Evolutionary conservation across 2,797 vertebrate species (phyloP), one percentile per base, ranked within the genome.

Genomic region (Catamblyrhynchus diadema): DNA sequence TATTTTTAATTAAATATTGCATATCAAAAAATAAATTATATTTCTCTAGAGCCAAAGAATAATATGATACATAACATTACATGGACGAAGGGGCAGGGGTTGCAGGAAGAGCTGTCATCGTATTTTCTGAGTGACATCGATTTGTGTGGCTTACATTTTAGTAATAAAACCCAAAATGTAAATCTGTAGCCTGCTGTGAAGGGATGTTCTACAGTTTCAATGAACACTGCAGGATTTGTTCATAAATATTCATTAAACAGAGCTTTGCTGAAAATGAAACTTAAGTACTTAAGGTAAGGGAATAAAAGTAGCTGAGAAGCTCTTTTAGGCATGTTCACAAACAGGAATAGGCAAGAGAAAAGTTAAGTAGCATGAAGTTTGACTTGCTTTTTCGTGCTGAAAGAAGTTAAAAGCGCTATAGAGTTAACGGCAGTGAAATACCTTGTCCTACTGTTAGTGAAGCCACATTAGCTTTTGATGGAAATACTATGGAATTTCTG

Each of bases 231-330:
- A 86, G 97, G 97, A 96, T 87, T 93, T 97, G 61, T 82, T 98
- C 95, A 98, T 98, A 98, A 98, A 98, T 98, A 98, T 98, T 98
- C 97, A 98, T 98, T 98, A 97, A 97, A 96, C 44, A 86, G 84
- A 69, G 96, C 92, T 97, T 97, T 97, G 93, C 95, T 97, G 97
- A 97, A 98, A 98, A 96, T 97, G 90, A 98, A 98, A 98, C 97
- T 96, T 98, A 97, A 97, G 95, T 97, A 95, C 94, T 96, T 97
- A 97, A 97, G 94, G 96, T 98, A 98, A 98, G 97, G 96, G 90
- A 96, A 90, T 96, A 93, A 96, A 97, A 97, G 92, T 90, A 95
- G 93, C 88, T 96, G 94, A 93, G 97, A 96, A 96, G 85, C 87
- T 94, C 56, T 97, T 97, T 96, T 89, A 95, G 81, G 86, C 67